Percentiles rank a stretch among this genome's conserved stretches.
These are phyloP conservation scores for Drosophila affinis DNA, from an alignment of 2,888 invertebrate genomes.

Conservation along the genomic window DNA sequence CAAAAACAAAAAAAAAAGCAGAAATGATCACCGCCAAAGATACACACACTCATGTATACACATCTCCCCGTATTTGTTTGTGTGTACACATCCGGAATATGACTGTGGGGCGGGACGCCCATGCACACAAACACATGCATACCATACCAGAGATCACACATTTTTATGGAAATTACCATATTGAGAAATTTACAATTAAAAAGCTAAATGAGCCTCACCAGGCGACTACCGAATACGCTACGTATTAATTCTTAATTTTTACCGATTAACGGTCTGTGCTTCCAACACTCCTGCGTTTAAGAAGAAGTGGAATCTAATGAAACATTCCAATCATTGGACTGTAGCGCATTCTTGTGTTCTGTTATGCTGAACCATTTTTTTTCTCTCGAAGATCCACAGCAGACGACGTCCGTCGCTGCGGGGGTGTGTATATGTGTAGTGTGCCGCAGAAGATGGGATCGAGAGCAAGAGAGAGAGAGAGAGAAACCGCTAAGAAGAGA, in stretches of 20 bases:
- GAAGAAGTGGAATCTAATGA: background rate
- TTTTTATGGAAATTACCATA: conserved; percentile 78
- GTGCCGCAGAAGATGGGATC: conserved; percentile 13
- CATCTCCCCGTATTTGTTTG: conserved; percentile 16
- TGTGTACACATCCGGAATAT: conserved; percentile 79
- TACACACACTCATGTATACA: conserved; percentile 35
- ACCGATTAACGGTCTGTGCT: background rate
- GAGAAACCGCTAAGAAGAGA: conserved; percentile 1
- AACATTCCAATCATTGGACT: background rate
- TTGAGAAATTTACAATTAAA: conserved; percentile 78
- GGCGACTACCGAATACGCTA: conserved; percentile 14
- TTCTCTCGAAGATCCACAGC: background rate
- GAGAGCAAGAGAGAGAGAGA: background rate
- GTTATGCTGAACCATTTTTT: conserved; percentile 7
- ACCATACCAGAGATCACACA: conserved; percentile 34
- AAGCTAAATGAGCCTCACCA: conserved; percentile 12
- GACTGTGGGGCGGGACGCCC: conserved; percentile 63
- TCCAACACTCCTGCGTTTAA: too few relatives aligned
- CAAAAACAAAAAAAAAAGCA: conserved; percentile 4
- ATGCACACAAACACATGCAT: conserved; percentile 48
- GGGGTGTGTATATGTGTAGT: conserved; percentile 37
- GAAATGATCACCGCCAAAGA: conserved; percentile 62
- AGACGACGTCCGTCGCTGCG: conserved; percentile 40
- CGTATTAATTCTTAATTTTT: background rate
- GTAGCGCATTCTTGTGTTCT: conserved; percentile 23